Conservation (phyloP, 2,888 invertebrate genomes). For the Drosophila anceps region DNA sequence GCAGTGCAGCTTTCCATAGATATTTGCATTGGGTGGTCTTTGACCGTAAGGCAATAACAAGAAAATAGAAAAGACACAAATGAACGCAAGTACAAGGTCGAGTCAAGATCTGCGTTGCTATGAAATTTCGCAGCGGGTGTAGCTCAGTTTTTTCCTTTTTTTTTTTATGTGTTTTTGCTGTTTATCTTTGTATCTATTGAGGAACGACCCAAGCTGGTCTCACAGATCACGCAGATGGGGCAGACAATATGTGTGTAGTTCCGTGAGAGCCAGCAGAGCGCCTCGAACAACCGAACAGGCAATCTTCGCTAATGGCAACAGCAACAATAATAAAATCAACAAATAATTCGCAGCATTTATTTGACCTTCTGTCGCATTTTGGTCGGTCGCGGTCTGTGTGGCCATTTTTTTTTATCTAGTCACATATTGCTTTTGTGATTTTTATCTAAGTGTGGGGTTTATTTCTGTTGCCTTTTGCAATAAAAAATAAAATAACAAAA, state of each 20-base stretch:
- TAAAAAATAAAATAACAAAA: conserved; percentile 46
- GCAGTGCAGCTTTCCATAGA: conserved; percentile 36
- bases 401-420: conserved; percentile 81
- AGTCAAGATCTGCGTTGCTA: conserved; percentile 42
- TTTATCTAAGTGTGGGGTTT: conserved; percentile 82
- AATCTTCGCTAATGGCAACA: conserved; percentile 36
- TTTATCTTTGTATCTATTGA: conserved; percentile 39
- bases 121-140: conserved; percentile 68
- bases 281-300: conserved; percentile 22
- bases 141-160: too few relatives aligned
- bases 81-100: conserved; percentile 61
- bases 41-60: conserved; percentile 1
- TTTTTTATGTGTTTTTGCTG: conserved; percentile 30
- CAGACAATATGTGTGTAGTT: conserved; percentile 30
- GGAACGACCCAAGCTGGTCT: conserved; percentile 36
- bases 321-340: conserved; percentile 47
- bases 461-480: conserved; percentile 72
- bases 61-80: conserved; percentile 7
- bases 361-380: conserved; percentile 74
- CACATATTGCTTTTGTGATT: conserved; percentile 84
- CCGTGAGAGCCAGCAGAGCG: conserved; percentile 62
- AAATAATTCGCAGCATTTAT: conserved; percentile 72
- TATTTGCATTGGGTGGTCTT: conserved; percentile 48
- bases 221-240: conserved; percentile 29
- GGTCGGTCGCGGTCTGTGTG: conserved; percentile 50